Percentiles rank a stretch among this genome's conserved stretches.
Conservation (phyloP, 2,113 vertebrate species). For the Saccopteryx leptura region DNA sequence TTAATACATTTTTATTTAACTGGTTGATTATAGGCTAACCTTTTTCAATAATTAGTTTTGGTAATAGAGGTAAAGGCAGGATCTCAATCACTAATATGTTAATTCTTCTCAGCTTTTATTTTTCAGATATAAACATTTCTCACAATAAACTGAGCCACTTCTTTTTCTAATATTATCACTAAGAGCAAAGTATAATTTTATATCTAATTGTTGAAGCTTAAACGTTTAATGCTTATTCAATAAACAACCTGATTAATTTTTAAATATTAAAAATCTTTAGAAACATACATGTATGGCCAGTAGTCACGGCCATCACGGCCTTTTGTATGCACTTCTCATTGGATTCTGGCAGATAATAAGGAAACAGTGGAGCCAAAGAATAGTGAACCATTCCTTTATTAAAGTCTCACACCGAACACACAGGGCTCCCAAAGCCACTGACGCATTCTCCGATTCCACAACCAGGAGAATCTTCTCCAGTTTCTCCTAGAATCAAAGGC, state of each 20-base stretch:
- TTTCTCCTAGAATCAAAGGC: no score
- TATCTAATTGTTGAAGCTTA: conserved; percentile 21
- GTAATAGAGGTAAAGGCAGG: neutral
- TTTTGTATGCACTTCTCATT: no score
- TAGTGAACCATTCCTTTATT: no score
- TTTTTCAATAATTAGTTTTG: conserved; percentile 26
- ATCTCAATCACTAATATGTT: conserved; percentile 24
- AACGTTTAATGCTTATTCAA: conserved; percentile 11
- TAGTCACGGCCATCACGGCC: no score
- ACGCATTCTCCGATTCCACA: no score
- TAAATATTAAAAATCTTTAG: conserved; percentile 30
- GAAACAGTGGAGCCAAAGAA: no score
- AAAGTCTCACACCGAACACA: no score
- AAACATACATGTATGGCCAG: neutral
- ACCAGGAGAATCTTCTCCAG: no score
- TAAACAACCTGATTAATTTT: conserved; percentile 35
- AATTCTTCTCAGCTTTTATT: conserved; percentile 25
- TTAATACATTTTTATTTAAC: conserved; percentile 41
- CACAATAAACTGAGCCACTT: conserved; percentile 19
- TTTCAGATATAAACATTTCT: conserved; percentile 50
- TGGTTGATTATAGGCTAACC: conserved; percentile 19
- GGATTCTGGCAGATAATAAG: no score
- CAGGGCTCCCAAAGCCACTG: no score
- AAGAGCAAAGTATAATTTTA: conserved; percentile 37
- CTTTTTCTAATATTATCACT: conserved; percentile 33